Evolutionary conservation across 1,140 invertebrate genomes (phyloP).

Genomic region (Leptonema lineaticorne): DNA sequence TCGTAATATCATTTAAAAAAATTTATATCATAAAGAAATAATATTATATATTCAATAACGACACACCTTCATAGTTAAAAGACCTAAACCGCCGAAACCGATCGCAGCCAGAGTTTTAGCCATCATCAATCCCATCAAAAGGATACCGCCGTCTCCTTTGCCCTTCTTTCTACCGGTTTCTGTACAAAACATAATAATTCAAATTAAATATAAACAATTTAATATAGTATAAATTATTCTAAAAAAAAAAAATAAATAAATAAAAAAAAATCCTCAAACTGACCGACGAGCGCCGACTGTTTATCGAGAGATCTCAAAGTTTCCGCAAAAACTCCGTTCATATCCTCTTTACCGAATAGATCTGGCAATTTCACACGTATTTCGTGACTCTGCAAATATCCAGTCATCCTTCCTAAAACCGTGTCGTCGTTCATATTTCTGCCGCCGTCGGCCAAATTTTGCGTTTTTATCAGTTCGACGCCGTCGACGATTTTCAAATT

Average conservation of each 20-base stretch:
- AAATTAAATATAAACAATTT: background rate
- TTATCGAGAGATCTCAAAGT: constrained; percentile 52
- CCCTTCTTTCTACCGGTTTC: constrained; percentile 59
- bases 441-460: constrained; percentile 52
- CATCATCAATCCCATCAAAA: constrained; percentile 72
- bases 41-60: too few relatives aligned
- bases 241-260: background rate
- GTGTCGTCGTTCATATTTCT: constrained; percentile 56
- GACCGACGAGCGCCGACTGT: constrained; percentile 39
- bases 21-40: too few relatives aligned
- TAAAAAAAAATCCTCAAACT: constrained; percentile 12
- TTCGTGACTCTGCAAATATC: constrained; percentile 69
- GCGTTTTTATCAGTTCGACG: constrained; percentile 59
- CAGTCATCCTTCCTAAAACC: constrained; percentile 59
- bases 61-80: constrained; percentile 69
- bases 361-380: constrained; percentile 68
- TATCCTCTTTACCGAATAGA: constrained; percentile 57
- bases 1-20: too few relatives aligned
- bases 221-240: background rate
- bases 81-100: constrained; percentile 68
- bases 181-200: constrained; percentile 41
- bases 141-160: constrained; percentile 55
- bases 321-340: constrained; percentile 49
- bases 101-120: constrained; percentile 67
- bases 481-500: constrained; percentile 62